Evolutionary conservation across 2,797 vertebrate species (phyloP).

Genomic region (Carcharodon carcharias): DNA sequence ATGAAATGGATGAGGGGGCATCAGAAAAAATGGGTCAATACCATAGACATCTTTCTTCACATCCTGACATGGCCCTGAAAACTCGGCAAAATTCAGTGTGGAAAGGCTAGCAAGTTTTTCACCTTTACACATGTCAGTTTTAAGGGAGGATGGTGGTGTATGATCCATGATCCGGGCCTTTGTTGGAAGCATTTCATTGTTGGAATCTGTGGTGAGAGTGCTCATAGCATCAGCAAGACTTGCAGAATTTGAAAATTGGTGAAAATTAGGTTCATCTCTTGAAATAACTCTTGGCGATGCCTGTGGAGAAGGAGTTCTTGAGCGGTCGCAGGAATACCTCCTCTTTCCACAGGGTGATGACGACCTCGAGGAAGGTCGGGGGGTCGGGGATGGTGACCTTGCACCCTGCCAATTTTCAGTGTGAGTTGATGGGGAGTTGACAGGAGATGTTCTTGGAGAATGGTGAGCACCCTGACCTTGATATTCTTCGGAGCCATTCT

Average conservation of each 20-base stretch:
- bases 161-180: slow-evolving; percentile 30
- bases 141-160: slow-evolving; percentile 27
- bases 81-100: background rate
- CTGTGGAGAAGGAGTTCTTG: slow-evolving; percentile 86
- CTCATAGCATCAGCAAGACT: slow-evolving; percentile 71
- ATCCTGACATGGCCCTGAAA: background rate
- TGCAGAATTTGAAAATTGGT: slow-evolving; percentile 55
- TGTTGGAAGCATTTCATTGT: background rate
- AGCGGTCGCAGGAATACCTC: slow-evolving; percentile 77
- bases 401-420: slow-evolving; percentile 75
- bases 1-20: slow-evolving; percentile 29
- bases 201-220: slow-evolving; percentile 61
- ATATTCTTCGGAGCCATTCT: slow-evolving; percentile 80
- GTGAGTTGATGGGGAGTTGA: slow-evolving; percentile 85
- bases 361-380: slow-evolving; percentile 75
- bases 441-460: slow-evolving; percentile 92
- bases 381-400: slow-evolving; percentile 76
- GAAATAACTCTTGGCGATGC: slow-evolving; percentile 52
- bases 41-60: slow-evolving; percentile 24
- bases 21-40: slow-evolving; percentile 6
- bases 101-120: background rate
- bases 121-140: slow-evolving; percentile 26
- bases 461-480: slow-evolving; percentile 67
- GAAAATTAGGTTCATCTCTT: slow-evolving; percentile 62
- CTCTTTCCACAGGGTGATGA: slow-evolving; percentile 89